Evolutionary conservation across 2,888 invertebrate species (phyloP), one percentile per base, ranked within the genome.

Genomic region (Keiferia lycopersicella): DNA sequence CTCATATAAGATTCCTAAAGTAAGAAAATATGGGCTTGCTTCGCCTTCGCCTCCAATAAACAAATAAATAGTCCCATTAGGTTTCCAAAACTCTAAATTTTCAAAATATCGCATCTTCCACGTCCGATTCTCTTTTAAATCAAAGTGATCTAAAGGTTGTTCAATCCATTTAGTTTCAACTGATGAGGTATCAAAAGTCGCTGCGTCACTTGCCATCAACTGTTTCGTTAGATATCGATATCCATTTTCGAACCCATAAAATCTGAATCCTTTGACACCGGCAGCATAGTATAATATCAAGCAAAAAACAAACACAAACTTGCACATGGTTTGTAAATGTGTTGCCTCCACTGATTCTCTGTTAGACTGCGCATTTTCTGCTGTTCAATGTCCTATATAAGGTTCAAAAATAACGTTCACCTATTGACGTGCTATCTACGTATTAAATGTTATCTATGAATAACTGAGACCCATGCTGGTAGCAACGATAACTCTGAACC

Each of bases 91-190:
- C 53, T 85, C 80, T 18, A 82, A 70, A 68, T 82, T 81, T 77
- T 84, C 80, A 64, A 84, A 86, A 67, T 87, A 89, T 61, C 82
- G 81, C 90, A 90, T 89, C 38, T 79, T 76, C 87, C 86, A 91
- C 0, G 73, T 80, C 10, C 83, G 73, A 4, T 67, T 76, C 18
- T 88, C 83, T 1, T 68, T 73, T 7, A 70, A 34, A 67, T 87
- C 71, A 45, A 88, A 90, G 69, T 91, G 86, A 61, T 91, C 87
- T 45, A 91, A 65, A 0, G 85, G 83, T 68, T 88, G 89, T 61
- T 77, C 69, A 10, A 88, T 80, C 86, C 87, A 86, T 66, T 72
- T 72, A 4, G 78, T 79, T 57, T 67, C 56, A 6, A 78, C 73
- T 6, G 66, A 51, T 12, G 76, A 48, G 30, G 71, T 62, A 39